Percentiles rank a stretch among this genome's conserved stretches.
Evolutionary conservation across 2,888 invertebrate species (phyloP).

Genomic region (Acronicta aceris): DNA sequence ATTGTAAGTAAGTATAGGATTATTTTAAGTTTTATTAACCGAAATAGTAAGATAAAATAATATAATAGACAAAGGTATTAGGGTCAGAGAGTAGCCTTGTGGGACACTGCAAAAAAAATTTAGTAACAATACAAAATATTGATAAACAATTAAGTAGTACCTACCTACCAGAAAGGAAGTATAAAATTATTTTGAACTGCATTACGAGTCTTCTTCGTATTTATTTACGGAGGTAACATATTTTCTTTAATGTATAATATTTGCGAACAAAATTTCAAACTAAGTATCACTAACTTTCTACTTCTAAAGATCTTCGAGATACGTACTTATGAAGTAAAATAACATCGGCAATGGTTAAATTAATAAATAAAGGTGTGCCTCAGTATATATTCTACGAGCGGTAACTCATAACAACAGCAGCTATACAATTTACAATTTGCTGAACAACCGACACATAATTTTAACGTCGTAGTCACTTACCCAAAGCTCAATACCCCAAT

Average conservation of each 20-base stretch:
- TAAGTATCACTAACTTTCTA: conserved; percentile 34
- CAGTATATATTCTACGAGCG: conserved; percentile 15
- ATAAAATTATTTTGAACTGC: not conserved
- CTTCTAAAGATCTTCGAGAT: conserved; percentile 8
- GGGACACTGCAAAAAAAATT: too few species aligned
- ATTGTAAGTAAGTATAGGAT: too few species aligned
- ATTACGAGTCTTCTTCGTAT: not conserved
- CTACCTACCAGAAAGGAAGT: not conserved
- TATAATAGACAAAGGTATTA: too few species aligned
- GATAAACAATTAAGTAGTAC: not conserved
- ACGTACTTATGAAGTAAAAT: not conserved
- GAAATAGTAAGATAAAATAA: too few species aligned
- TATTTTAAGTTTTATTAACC: too few species aligned
- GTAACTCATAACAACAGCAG: conserved; percentile 46
- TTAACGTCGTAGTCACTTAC: conserved; percentile 81
- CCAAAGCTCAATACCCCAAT: conserved; percentile 92
- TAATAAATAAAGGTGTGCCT: conserved; percentile 3
- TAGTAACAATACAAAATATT: not conserved
- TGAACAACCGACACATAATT: conserved; percentile 56
- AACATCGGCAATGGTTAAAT: conserved; percentile 3
- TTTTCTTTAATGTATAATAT: not conserved
- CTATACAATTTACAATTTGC: conserved; percentile 54
- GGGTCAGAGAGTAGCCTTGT: too few species aligned
- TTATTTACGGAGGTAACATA: not conserved
- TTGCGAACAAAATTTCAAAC: conserved; percentile 12